Evolutionary conservation across 2,888 invertebrate genomes (phyloP).

Genomic region (Hydrotaea diabolus): DNA sequence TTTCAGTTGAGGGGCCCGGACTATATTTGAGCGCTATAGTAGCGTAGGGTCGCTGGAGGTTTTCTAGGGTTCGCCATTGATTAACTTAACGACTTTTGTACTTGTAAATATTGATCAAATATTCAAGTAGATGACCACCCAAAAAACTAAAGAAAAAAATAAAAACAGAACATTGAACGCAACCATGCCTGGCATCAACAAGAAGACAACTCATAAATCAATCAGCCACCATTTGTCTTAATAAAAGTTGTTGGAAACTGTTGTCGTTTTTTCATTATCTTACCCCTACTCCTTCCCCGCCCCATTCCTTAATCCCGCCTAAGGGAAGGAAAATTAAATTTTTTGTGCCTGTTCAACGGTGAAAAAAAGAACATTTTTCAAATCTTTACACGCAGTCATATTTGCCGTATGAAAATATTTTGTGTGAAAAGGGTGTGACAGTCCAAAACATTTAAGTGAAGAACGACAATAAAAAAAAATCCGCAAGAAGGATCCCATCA

Average conservation of each 20-base stretch:
- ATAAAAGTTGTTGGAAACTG: slow-evolving; percentile 71
- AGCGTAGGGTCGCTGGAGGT: too few relatives aligned
- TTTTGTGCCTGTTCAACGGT: slow-evolving; percentile 1
- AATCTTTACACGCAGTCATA: slow-evolving; percentile 67
- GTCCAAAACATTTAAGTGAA: slow-evolving; percentile 40
- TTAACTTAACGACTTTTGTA: too few relatives aligned
- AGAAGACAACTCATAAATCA: slow-evolving; percentile 60
- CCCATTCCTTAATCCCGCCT: background rate
- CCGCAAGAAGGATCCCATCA: slow-evolving; percentile 45
- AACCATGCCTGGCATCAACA: background rate
- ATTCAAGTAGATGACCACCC: slow-evolving; percentile 2
- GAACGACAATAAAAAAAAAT: background rate
- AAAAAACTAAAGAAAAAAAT: background rate
- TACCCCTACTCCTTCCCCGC: background rate
- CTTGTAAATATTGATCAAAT: background rate
- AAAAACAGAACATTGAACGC: background rate
- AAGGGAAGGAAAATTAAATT: slow-evolving; percentile 43
- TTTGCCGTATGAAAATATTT: slow-evolving; percentile 56
- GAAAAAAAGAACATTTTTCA: slow-evolving; percentile 55
- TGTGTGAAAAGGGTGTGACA: slow-evolving; percentile 70
- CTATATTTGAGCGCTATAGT: too few relatives aligned
- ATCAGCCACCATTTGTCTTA: slow-evolving; percentile 76
- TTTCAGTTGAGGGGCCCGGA: too few relatives aligned
- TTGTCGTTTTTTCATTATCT: slow-evolving; percentile 19
- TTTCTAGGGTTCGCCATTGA: too few relatives aligned